phyloP scores from a whole-genome alignment of 2,888 invertebrate genomes.

The Subacronicta megacephala region DNA sequence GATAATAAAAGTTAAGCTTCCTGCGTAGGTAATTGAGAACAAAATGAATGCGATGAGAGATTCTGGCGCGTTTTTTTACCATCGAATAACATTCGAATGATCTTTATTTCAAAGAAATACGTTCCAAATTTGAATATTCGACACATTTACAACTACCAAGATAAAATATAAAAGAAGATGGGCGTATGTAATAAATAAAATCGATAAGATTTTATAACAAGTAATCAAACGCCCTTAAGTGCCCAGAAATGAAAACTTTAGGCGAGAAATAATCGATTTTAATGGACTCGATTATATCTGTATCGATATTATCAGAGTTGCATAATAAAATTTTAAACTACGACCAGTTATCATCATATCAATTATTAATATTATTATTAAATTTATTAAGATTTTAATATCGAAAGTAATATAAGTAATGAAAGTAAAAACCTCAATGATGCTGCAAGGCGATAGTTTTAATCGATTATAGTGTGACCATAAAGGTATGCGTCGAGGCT shows the following conservation, averaged over 20 bases:
- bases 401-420: conserved; percentile 47
- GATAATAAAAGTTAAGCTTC: conserved; percentile 35
- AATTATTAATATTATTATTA: conserved; percentile 27
- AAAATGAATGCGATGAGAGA: conserved; percentile 44
- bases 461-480: conserved; percentile 48
- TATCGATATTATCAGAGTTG: conserved; percentile 42
- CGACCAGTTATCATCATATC: conserved; percentile 21
- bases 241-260: conserved; percentile 45
- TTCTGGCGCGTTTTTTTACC: conserved; percentile 15
- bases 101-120: conserved; percentile 7
- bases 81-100: background rate
- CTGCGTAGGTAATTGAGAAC: conserved; percentile 51
- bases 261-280: conserved; percentile 56
- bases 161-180: conserved; percentile 48
- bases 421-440: conserved; percentile 45
- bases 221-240: conserved; percentile 60
- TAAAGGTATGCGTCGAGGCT: conserved; percentile 32
- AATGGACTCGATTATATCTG: conserved; percentile 57
- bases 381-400: conserved; percentile 34
- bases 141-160: conserved; percentile 15
- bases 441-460: conserved; percentile 31
- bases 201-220: conserved; percentile 58
- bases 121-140: conserved; percentile 11
- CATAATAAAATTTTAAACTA: conserved; percentile 32
- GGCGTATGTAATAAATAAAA: conserved; percentile 51